Evolutionary conservation across 2,113 vertebrate genomes (phyloP), one percentile per base, ranked within the genome.

Genomic region (Trematomus loennbergii): DNA sequence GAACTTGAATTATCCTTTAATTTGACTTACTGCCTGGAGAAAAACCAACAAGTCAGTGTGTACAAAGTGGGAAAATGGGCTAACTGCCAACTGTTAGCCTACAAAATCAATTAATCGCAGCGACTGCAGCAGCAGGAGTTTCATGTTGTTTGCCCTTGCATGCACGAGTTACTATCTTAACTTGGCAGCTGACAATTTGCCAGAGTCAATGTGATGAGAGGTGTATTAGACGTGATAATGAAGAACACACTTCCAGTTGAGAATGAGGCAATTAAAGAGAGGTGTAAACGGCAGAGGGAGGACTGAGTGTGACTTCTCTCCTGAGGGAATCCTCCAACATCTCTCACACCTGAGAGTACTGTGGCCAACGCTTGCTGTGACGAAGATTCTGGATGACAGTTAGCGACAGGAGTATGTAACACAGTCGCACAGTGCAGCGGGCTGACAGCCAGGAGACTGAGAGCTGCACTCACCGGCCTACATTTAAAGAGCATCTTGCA

Each of bases 191-290:
- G 92, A 91, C 90, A 91, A 90, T 88, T 85, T 89, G 90, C 90
- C 91, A 85, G 82, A 67, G 85, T 82, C 75, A 82, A 91, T 89
- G 89, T 91, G 91, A 87, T 93, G 91, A 94, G 90, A 93, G 92
- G 92, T 93, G 89, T 74, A 92, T 94, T 94, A 94, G 87, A 88
- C 78, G 90, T 91, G 94, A 90, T 94, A 95, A 95, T 95, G 92
- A 94, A 93, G 85, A 93, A 88, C 88, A 90, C 92, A 85, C 89
- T 93, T 87, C 79, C 79, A 91, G 89, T 90, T 66, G 87, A 92
- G 75, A 88, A 78, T 50, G 69, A 92, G 82, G 91, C 89, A 93
- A 92, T 93, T 94, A 93, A 91, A 88, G 86, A 33, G 20, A 70
- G 86, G 92, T 91, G 91, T 89, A 90, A 94, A 93, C 75, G 69